Conservation (phyloP, 1,140 invertebrate species). For the Pseudomyrmex pallidus region DNA sequence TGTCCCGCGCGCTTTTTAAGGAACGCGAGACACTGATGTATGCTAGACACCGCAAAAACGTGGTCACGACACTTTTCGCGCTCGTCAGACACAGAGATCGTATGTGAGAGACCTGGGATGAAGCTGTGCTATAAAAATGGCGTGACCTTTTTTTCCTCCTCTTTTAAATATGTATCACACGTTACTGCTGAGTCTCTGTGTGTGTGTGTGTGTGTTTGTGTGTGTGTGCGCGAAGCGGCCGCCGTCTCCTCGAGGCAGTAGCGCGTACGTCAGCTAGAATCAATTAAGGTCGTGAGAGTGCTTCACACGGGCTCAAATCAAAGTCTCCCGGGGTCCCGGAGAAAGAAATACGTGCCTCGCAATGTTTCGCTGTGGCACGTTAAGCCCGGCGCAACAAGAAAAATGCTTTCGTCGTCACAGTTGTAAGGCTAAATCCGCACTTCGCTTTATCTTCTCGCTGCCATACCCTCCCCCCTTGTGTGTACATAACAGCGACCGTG, state of each 20-base stretch:
- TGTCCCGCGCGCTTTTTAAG: constrained; percentile 37
- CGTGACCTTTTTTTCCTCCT: constrained; percentile 30
- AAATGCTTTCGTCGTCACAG: constrained; percentile 55
- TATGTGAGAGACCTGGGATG: constrained; percentile 29
- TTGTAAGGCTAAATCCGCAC: constrained; percentile 51
- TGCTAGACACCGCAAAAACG: constrained; percentile 59
- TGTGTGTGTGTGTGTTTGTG: no score
- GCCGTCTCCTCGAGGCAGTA: constrained; percentile 39
- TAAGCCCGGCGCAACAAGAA: constrained; percentile 53
- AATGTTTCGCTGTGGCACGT: constrained; percentile 53
- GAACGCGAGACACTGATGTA: constrained; percentile 45
- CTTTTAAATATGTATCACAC: constrained; percentile 59
- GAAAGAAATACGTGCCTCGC: constrained; percentile 57
- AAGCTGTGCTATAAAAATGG: constrained; percentile 48
- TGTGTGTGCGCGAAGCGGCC: no score
- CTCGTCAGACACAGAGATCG: constrained; percentile 59
- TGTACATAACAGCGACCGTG: neutral
- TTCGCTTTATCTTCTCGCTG: constrained; percentile 46
- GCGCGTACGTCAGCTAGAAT: constrained; percentile 59
- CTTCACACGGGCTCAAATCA: constrained; percentile 50
- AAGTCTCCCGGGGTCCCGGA: constrained; percentile 40
- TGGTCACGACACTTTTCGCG: constrained; percentile 63
- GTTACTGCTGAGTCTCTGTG: constrained; percentile 41
- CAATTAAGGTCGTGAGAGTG: constrained; percentile 58
- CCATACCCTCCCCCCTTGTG: neutral